These are phyloP conservation scores for Pocillopora damicornis DNA, from an alignment of 64 coral and sea anemone species.

Conservation along the genomic window DNA sequence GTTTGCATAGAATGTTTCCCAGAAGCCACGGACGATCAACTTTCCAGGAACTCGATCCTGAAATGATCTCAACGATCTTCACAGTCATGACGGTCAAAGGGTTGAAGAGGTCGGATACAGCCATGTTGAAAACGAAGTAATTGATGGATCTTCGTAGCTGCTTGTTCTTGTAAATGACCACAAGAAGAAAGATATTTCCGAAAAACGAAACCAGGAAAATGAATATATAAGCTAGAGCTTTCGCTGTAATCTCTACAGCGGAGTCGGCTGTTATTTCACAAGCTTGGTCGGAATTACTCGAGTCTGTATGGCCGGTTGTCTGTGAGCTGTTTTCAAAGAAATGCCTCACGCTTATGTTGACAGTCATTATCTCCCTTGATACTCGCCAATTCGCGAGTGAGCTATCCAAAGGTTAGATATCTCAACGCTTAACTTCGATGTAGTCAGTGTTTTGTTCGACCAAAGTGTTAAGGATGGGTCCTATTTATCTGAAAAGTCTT, in stretches of 20 bases:
- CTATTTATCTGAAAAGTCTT: too few species aligned
- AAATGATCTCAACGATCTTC: neutral
- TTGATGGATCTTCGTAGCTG: conserved; percentile 18
- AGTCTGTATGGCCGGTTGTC: too few species aligned
- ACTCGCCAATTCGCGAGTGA: too few species aligned
- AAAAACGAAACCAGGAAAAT: conserved; percentile 11
- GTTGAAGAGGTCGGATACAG: conserved; percentile 25
- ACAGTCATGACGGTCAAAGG: conserved; percentile 16
- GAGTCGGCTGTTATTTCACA: neutral
- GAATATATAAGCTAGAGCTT: neutral
- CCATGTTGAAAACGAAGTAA: conserved; percentile 53
- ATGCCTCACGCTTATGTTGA: too few species aligned
- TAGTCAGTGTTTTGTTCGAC: too few species aligned
- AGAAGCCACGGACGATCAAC: neutral
- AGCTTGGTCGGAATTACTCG: neutral
- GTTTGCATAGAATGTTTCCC: conserved; percentile 30
- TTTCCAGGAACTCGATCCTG: neutral
- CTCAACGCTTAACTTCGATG: too few species aligned
- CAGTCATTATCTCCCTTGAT: too few species aligned
- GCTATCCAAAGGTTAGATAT: too few species aligned
- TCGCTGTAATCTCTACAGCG: neutral
- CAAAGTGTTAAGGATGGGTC: too few species aligned
- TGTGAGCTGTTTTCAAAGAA: too few species aligned
- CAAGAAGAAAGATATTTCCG: conserved; percentile 22
- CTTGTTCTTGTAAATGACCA: conserved; percentile 19